Percentiles rank a stretch among this genome's conserved stretches.
Evolutionary conservation across 2,797 vertebrate species (phyloP).

Genomic region (Hirundo rustica): DNA sequence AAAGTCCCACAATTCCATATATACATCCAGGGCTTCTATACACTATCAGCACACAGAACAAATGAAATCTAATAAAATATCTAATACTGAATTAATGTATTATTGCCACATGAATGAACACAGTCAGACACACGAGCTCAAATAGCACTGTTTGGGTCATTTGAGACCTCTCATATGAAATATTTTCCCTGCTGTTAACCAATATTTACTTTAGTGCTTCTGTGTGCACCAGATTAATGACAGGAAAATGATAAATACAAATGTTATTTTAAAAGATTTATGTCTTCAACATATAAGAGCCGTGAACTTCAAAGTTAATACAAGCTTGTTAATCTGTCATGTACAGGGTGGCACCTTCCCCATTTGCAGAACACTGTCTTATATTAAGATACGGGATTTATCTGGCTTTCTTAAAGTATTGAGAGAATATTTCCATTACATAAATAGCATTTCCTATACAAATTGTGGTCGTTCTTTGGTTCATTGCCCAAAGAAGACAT

Average conservation of each 20-base stretch:
- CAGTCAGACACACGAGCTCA: neutral
- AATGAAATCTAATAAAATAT: neutral
- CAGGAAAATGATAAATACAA: neutral
- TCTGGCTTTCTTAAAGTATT: neutral
- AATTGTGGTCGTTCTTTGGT: neutral
- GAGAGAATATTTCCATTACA: neutral
- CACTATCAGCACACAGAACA: neutral
- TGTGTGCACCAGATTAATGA: neutral
- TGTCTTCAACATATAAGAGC: neutral
- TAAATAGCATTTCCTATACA: neutral
- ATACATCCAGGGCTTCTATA: neutral
- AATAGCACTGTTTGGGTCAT: neutral
- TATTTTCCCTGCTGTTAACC: neutral
- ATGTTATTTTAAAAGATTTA: slow-evolving; percentile 31
- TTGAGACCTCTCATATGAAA: neutral
- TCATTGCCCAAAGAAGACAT: neutral
- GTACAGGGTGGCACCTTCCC: neutral
- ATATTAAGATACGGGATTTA: neutral
- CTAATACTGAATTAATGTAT: neutral
- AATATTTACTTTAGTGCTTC: neutral
- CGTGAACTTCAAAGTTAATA: neutral
- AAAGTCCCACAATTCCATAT: neutral
- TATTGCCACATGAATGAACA: neutral
- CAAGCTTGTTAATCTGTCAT: neutral
- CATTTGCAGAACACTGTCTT: neutral